These are phyloP conservation scores for Scolopax mira DNA, from an alignment of 2,113 vertebrate genomes.

Conservation along the genomic window DNA sequence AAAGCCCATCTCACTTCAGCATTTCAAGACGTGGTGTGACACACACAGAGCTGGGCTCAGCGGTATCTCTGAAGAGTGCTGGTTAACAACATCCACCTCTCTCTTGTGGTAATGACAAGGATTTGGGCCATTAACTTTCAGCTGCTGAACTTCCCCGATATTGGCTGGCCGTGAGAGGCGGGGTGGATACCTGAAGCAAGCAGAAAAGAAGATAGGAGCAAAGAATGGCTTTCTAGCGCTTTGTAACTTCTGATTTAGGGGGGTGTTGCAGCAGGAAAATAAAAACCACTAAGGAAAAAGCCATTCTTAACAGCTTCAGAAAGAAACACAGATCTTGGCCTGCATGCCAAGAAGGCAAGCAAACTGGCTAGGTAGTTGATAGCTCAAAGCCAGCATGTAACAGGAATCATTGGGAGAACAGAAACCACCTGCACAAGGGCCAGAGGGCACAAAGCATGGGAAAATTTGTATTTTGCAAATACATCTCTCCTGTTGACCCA, in stretches of 20 bases:
- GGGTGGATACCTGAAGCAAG: background rate
- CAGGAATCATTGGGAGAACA: background rate
- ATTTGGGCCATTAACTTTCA: constrained; percentile 3
- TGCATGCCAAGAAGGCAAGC: background rate
- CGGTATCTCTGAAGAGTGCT: background rate
- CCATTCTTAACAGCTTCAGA: background rate
- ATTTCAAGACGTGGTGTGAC: background rate
- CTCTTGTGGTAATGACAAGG: background rate
- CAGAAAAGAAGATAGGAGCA: background rate
- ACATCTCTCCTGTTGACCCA: background rate
- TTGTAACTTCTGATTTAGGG: background rate
- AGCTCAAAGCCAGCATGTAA: background rate
- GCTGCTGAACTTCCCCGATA: background rate
- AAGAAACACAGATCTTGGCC: background rate
- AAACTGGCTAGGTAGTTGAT: background rate
- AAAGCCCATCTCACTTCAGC: background rate
- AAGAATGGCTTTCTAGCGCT: background rate
- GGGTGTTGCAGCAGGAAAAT: background rate
- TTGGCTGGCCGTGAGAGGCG: background rate
- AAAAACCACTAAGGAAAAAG: background rate
- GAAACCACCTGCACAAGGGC: background rate
- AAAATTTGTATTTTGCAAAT: background rate
- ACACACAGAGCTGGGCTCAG: background rate
- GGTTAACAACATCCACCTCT: background rate
- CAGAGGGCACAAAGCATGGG: rapidly evolving